Base-by-base conservation (phyloP, 2,888 invertebrate genomes). In the Calliphora vomitoria region DNA sequence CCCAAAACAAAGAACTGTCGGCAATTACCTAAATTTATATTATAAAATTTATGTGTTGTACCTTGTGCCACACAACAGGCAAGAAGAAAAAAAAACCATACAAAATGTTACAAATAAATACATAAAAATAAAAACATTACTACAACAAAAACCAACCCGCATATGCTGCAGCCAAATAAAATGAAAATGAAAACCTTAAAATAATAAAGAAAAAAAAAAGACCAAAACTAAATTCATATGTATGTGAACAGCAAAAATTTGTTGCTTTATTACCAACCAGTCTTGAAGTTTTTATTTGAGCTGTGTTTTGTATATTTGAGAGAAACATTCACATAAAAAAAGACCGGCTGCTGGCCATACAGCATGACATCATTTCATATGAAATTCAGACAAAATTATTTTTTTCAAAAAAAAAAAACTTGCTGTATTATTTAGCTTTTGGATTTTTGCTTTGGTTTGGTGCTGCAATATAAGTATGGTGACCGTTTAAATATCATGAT, bases 361-460 rank as follows among this genome's bases (percentile, higher is more conserved):
- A 84, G 86, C 88, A 86, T 85, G 88, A 88, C 85, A 85, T 88
- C 88, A 83, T 86, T 88, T 88, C 87, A 72, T 82, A 85, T 85
- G 87, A 87, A 87, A 85, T 87, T 87, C 78, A 81, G 66, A 78
- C 74, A 87, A 79, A 44, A 55, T 11, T 44, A 44, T 13, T 4
- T 44, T n/a, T n/a, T n/a, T n/a, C n/a, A n/a, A n/a, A n/a, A n/a
- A 25, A 44, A 60, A 75, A 68, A 68, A 25, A 76, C 50, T 50
- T 68, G 50, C 31, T 68, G 38, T 79, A 55, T 81, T 66, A 13
- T 85, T 41, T 55, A 18, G 18, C 50, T 60, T 53, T 15, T n/a
- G 6, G 47, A 8, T 50, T 50, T 50, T 50, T 5, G 31, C 38
- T 69, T 47, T 18, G 8, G 10, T 60, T 71, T 71, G n/a, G 72